These are phyloP conservation scores for Eurytoma adleriae DNA, from an alignment of 2,888 invertebrate species.

Conservation along the genomic window DNA sequence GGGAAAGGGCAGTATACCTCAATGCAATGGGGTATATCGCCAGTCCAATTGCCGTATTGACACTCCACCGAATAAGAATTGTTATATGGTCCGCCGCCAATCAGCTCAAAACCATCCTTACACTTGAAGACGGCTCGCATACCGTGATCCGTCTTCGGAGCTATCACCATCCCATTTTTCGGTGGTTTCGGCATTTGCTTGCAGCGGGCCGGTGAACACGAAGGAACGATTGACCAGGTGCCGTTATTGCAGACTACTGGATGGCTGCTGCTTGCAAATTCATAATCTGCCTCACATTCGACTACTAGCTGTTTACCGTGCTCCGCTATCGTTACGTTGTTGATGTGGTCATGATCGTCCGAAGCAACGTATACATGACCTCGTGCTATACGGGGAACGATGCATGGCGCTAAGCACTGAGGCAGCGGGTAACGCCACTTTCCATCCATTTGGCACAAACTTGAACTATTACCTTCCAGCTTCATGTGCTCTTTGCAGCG, in stretches of 20 bases:
- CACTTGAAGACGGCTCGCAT: conserved; percentile 96
- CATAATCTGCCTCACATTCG: conserved; percentile 90
- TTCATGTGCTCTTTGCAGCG: conserved; percentile 95
- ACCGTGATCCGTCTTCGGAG: conserved; percentile 97
- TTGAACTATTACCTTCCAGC: conserved; percentile 91
- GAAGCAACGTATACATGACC: conserved; percentile 83
- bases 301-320: conserved; percentile 87
- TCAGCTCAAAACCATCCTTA: conserved; percentile 93
- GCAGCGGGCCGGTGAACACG: conserved; percentile 90
- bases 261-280: conserved; percentile 86
- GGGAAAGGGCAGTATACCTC: conserved; percentile 94
- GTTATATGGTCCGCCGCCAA: conserved; percentile 81
- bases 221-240: conserved; percentile 95
- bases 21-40: conserved; percentile 90
- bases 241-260: conserved; percentile 93
- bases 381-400: conserved; percentile 91
- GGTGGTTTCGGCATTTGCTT: conserved; percentile 90
- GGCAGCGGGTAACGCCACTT: conserved; percentile 96
- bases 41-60: conserved; percentile 96
- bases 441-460: conserved; percentile 95
- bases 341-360: conserved; percentile 70
- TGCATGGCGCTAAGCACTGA: conserved; percentile 95
- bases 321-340: conserved; percentile 79
- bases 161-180: conserved; percentile 96
- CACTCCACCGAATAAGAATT: conserved; percentile 88